Base-by-base conservation (phyloP, 2,888 invertebrate genomes). In the Idaea dimidiata region DNA sequence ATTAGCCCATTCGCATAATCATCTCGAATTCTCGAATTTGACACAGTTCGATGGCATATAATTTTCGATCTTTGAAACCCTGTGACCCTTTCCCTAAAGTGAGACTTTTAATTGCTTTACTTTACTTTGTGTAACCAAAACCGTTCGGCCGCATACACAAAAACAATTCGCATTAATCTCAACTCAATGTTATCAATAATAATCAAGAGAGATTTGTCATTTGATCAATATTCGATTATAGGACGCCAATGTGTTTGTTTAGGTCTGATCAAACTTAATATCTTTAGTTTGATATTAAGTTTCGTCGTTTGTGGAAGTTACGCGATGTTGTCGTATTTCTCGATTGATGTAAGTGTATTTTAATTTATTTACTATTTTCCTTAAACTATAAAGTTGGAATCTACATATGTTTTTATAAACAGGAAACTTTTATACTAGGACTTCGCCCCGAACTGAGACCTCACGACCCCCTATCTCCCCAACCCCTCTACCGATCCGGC, bases 131-230 rank as follows among this genome's bases (percentile, higher is more conserved):
- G 10, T 43, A 14, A 14, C 43, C 8, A 43, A 43, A 5, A 1
- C 24, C 24, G 3, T 24, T 24, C 24, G 5, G 24, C 43, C 43
- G 43, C 43, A 43, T 14, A 43, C 10, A 43, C 43, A 43, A 43
- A 43, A 43, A 43, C 43, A 43, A 43, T 43, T 43, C 43, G 14
- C 43, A 43, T 43, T 43, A 43, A 43, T 43, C 43, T 43, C 43
- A 43, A 43, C 43, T 43, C 43, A 43, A 43, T 43, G 43, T 43
- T 43, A 43, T 43, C 43, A 43, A 43, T 43, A 43, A 43, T 43
- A 43, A 43, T 43, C 43, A 43, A 43, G 43, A 14, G 43, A 43
- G 43, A 43, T 43, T 43, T 43, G 43, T 43, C 43, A 43, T 43
- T 43, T 43, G 43, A 43, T 43, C 43, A 43, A 43, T 43, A 43